These are phyloP conservation scores for Callipepla squamata DNA, from an alignment of 2,113 vertebrate species.

Conservation along the genomic window DNA sequence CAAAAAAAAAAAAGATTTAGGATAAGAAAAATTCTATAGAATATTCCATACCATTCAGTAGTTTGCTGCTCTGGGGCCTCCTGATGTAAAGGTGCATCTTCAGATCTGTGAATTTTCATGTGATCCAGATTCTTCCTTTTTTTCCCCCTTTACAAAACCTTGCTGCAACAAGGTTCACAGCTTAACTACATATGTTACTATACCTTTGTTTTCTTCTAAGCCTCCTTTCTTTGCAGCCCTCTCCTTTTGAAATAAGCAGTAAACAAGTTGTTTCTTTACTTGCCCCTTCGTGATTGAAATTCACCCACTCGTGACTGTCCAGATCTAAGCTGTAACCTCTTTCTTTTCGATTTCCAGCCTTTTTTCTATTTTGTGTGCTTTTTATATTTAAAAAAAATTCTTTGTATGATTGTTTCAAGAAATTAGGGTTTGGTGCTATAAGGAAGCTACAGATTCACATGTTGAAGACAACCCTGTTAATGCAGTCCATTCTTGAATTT, in stretches of 20 bases:
- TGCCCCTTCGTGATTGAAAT: neutral
- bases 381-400: neutral
- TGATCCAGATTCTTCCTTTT: neutral
- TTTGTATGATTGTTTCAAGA: neutral
- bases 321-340: neutral
- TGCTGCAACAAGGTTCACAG: neutral
- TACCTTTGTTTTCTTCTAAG: neutral
- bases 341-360: neutral
- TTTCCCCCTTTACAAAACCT: neutral
- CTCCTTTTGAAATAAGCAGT: neutral
- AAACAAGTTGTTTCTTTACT: neutral
- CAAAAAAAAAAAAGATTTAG: neutral
- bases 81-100: neutral
- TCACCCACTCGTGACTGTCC: neutral
- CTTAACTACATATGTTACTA: rapidly evolving
- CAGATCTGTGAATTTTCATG: too few relatives aligned
- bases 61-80: neutral
- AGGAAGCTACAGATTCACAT: neutral
- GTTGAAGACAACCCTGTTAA: neutral
- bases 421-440: neutral
- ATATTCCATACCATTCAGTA: neutral
- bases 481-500: neutral
- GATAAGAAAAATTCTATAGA: neutral
- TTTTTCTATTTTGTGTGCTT: neutral
- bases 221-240: neutral